Evolutionary conservation across 1,140 invertebrate species (phyloP).

Genomic region (Atta colombica): DNA sequence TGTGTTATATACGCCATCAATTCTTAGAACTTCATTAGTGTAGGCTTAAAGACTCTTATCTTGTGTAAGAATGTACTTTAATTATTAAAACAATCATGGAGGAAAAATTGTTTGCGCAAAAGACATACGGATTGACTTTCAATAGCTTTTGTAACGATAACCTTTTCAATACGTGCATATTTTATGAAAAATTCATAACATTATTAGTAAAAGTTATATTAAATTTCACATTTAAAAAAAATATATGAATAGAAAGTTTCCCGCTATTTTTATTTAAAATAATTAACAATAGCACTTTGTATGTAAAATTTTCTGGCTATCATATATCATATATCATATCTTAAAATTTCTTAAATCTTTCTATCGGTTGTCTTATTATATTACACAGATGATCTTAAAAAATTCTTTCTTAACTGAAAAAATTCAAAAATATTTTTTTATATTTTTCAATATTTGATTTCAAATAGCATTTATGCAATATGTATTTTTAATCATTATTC

Average conservation of each 20-base stretch:
- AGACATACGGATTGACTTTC: background rate
- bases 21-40: slow-evolving; percentile 11
- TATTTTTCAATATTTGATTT: background rate
- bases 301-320: slow-evolving; percentile 15
- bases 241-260: background rate
- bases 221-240: background rate
- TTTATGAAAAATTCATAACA: background rate
- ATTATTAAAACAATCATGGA: slow-evolving; percentile 25
- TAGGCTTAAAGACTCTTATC: slow-evolving; percentile 18
- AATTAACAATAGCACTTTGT: background rate
- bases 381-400: background rate
- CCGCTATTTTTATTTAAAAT: background rate
- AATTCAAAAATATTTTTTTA: background rate
- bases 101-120: background rate
- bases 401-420: background rate
- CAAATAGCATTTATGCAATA: background rate
- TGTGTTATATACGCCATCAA: background rate
- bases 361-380: background rate
- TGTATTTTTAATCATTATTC: background rate
- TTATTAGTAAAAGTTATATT: slow-evolving; percentile 1
- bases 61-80: slow-evolving; percentile 11
- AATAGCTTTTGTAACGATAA: background rate
- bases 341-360: background rate
- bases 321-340: background rate
- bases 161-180: background rate